Base-by-base conservation (phyloP, 2,888 invertebrate species). In the Idaea biselata region DNA sequence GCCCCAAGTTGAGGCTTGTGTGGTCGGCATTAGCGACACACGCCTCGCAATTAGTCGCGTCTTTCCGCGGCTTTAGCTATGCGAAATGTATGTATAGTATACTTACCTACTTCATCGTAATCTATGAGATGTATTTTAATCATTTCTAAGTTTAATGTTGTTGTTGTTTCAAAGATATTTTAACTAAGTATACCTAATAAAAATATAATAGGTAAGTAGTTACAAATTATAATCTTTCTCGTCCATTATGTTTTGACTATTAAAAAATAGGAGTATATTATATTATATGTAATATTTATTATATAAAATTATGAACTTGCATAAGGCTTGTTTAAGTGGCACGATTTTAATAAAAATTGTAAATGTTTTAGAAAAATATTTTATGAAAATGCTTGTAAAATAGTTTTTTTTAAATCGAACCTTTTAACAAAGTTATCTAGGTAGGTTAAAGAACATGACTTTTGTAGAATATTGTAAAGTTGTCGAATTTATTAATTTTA, bases 401-500 rank as follows among this genome's bases (percentile, higher is more conserved):
- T 8, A 44, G 8, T 44, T 44, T 14, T 44, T 44, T 44, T 44
- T 44, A 11, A 44, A 44, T 44, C 14, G 11, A 44, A 44, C 44
- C 44, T 44, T 32, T 7, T 14, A 7, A 8, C 44, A 11, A 44
- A 60, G 57, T 67, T 54, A 64, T 63, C 62, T 65, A 67, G 63
- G 60, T 63, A 62, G 63, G 60, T 61, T 59, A 68, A 64, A 61
- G 63, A 62, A 25, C 5, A 25, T 5, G 25, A 44, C 44, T 44
- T 44, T 44, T 44, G 14, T 44, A 44, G 44, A 44, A 44, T 25
- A 25, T 44, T 44, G 68, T 68, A 68, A 73, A 70, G 74, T 66
- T 68, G 61, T 79, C 75, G 83, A 84, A 84, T 84, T 84, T 84
- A 81, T 81, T 79, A 75, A 77, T 79, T 83, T 79, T 74, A 55